phyloP scores from a whole-genome alignment of 1,140 invertebrate genomes.

The Littorina saxatilis region DNA sequence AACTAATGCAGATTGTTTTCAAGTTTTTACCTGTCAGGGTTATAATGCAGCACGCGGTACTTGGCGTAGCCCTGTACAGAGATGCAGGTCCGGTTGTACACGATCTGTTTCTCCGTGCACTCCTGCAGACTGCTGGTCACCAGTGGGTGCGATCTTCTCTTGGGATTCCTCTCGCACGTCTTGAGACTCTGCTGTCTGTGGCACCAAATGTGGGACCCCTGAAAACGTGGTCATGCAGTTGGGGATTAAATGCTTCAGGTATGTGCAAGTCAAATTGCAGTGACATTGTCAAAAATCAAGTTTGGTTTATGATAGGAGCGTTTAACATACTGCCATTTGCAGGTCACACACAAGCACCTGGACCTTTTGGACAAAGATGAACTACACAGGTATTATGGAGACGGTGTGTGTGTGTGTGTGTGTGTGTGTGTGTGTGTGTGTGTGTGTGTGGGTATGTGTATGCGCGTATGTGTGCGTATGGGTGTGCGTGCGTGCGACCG shows the following conservation, averaged over 20 bases:
- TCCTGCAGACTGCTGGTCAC: neutral
- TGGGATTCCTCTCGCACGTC: slow-evolving; percentile 45
- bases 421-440: neutral
- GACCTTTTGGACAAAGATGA: too few species aligned
- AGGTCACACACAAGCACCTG: too few species aligned
- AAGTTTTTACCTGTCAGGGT: slow-evolving; percentile 49
- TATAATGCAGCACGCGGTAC: slow-evolving; percentile 50
- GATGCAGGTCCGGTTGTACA: slow-evolving; percentile 55
- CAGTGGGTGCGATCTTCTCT: neutral
- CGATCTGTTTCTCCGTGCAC: slow-evolving; percentile 27
- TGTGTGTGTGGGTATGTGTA: slow-evolving; percentile 5
- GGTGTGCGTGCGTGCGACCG: neutral
- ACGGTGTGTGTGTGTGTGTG: neutral
- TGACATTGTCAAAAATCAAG: too few species aligned
- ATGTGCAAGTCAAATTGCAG: too few species aligned
- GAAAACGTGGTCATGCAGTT: neutral
- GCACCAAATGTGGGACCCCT: slow-evolving; percentile 46
- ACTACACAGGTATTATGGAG: too few species aligned
- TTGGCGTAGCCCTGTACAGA: slow-evolving; percentile 35
- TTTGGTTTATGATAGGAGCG: too few species aligned
- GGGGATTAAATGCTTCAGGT: too few species aligned
- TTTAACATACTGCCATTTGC: too few species aligned
- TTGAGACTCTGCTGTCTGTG: slow-evolving; percentile 47
- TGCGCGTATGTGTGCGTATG: neutral
- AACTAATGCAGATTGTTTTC: too few species aligned